Base-by-base conservation (phyloP, 2,113 vertebrate species). In the Epinephelus lanceolatus region DNA sequence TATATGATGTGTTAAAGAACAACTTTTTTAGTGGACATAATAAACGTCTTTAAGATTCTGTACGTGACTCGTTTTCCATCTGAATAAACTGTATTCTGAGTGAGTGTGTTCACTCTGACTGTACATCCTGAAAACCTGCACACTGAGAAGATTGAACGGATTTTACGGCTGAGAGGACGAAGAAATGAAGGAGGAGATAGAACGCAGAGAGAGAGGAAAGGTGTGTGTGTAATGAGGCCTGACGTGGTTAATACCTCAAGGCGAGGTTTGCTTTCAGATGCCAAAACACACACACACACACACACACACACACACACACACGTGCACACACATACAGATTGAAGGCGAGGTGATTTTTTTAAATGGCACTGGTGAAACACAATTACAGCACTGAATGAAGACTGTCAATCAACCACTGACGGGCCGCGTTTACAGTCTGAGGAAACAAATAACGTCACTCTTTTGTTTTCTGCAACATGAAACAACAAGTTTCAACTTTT, bases 181-280 rank as follows among this genome's bases (percentile, higher is more conserved):
- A 27, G 23, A 78, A 84, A 89, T 81, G 82, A 87, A 71, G 77
- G 76, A 76, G 78, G 77, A 71, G 85, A 82, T 83, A 68, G 68
- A 72, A 60, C 76, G 62, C 33, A 73, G 65, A 69, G 56, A 49
- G 40, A 71, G 23, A 42, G 57, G 61, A 30, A 52, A 59, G 56
- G 71, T 78, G 56, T 60, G 52, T 80, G 84, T 83, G 88, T 87
- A 90, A 92, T 92, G 91, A 92, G 72, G 89, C 91, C 80, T 92
- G 89, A 87, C 89, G 71, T 57, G 47, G 78, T 84, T 91, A 89
- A 91, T 90, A 88, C 75, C 88, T 89, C 84, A 70, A 85, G 86
- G 88, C 68, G 56, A 89, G 76, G 71, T 89, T 80, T 74, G 72
- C 66, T 81, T 84, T 84, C 76, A 19, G 81, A 83, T 40, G 61